A percentile compares a stretch with the other conserved stretches of the same genome.
phyloP scores from a whole-genome alignment of 2,113 vertebrate species.

The Callorhinus ursinus region DNA sequence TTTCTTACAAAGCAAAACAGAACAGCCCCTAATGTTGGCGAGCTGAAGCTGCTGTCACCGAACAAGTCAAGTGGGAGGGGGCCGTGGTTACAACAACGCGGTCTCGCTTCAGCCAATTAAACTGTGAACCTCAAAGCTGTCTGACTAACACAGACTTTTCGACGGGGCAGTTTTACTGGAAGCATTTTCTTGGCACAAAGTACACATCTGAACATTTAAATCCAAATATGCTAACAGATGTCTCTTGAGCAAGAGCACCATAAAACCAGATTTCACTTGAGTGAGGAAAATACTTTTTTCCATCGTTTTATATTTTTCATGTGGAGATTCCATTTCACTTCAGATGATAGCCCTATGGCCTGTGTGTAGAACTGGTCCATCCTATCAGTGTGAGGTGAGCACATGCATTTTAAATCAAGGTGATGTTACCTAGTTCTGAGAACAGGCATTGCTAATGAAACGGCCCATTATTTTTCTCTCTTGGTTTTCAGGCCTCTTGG shows the following conservation, averaged over 20 bases:
- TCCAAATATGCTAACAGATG: conserved; percentile 71
- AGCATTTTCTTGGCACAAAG: conserved; percentile 56
- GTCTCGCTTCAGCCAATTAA: conserved; percentile 21
- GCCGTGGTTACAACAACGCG: background rate
- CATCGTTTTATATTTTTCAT: conserved; percentile 60
- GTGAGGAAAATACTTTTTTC: conserved; percentile 56
- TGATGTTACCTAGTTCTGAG: background rate
- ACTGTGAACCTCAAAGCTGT: background rate
- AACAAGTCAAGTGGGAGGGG: background rate
- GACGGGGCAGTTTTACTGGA: conserved; percentile 8
- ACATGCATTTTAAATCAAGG: conserved; percentile 58
- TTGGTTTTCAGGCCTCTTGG: conserved; percentile 46
- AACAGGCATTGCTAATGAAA: conserved; percentile 49
- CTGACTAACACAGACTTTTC: conserved; percentile 33
- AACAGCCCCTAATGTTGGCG: background rate
- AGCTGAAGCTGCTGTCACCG: background rate
- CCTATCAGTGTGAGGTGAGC: conserved; percentile 32
- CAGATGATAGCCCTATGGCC: conserved; percentile 40
- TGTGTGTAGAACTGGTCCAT: background rate
- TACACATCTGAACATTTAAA: conserved; percentile 68
- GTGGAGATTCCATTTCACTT: conserved; percentile 64
- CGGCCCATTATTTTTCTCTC: conserved; percentile 54
- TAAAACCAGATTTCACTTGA: conserved; percentile 74
- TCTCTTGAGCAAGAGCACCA: conserved; percentile 65
- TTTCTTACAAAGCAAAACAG: conserved; percentile 18